Base-by-base conservation (phyloP, 2,888 invertebrate species). In the Caenorhabditis sp. region DNA sequence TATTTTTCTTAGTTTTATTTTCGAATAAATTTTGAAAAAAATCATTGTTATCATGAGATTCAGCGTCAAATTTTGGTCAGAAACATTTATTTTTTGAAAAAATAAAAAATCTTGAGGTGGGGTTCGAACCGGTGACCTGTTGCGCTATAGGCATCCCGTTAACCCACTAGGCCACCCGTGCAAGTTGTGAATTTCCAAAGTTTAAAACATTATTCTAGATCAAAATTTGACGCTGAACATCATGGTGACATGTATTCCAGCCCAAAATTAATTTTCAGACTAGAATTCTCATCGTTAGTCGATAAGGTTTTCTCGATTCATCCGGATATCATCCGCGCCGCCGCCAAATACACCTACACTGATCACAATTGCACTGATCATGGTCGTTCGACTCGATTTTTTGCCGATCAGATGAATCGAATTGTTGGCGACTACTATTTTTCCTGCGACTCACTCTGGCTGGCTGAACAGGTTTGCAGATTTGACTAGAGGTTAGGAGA, bases 391-490 rank as follows among this genome's bases (percentile, higher is more conserved):
- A 69, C 62, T 19, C 70, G 75, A 31, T 81, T 81, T 62, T 78
- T 81, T 49, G 82, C 82, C 3, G 78, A 84, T 36, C 61, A 82
- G 72, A 72, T 84, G 60, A 84, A 84, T 59, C 81, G 84, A 62
- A 82, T 84, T 72, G 81, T 95, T 0, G 95, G 95, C 17, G 96
- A 97, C 89, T 94, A 94, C 88, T 94, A 94, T 90, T 96, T 96
- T 90, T 83, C 86, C 1, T 86, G 86, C 66, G 86, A 86, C 73
- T 71, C 76, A 27, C 58, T 84, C 23, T 81, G 83, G 81, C 64
- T 83, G 26, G 83, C 80, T 23, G 79, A 83, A 60, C 74, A 78
- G 64, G 58, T 77, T 23, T n/a, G n/a, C n/a, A n/a, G n/a, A n/a
- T n/a, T n/a, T n/a, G n/a, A n/a, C n/a, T n/a, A n/a, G n/a, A n/a